Evolutionary conservation across 2,113 vertebrate genomes (phyloP).

Genomic region (Caranx ignobilis): DNA sequence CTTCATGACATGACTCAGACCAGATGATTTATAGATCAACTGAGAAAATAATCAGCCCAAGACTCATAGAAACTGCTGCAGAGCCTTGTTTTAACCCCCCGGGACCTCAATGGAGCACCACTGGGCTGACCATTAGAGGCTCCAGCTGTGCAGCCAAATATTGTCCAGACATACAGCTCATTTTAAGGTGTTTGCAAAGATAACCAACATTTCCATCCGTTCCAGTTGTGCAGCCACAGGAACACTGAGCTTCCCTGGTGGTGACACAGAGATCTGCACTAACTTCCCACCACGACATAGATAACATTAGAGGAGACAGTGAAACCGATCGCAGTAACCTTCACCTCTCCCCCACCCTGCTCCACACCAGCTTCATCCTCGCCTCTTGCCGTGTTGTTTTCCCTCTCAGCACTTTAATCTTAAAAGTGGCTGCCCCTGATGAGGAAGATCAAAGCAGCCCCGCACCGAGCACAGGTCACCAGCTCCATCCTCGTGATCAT

Average conservation of each 20-base stretch:
- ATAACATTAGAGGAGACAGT: conserved; percentile 31
- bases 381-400: conserved; percentile 48
- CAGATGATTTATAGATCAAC: background rate
- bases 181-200: background rate
- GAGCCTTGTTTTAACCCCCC: background rate
- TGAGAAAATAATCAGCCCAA: background rate
- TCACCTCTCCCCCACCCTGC: conserved; percentile 55
- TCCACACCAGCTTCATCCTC: conserved; percentile 44
- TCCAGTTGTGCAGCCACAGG: background rate
- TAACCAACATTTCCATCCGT: background rate
- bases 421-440: conserved; percentile 69
- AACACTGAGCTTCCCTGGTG: background rate
- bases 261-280: conserved; percentile 9
- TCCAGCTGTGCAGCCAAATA: background rate
- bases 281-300: conserved; percentile 17
- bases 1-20: background rate
- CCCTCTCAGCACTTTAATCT: conserved; percentile 73
- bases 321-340: conserved; percentile 57
- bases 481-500: conserved; percentile 59
- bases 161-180: background rate
- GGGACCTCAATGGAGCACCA: background rate
- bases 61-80: background rate
- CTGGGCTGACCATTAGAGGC: background rate
- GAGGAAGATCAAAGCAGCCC: conserved; percentile 75
- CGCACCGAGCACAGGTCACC: conserved; percentile 65